Base-by-base conservation (phyloP, 2,888 invertebrate species). In the Agriotes lineatus region DNA sequence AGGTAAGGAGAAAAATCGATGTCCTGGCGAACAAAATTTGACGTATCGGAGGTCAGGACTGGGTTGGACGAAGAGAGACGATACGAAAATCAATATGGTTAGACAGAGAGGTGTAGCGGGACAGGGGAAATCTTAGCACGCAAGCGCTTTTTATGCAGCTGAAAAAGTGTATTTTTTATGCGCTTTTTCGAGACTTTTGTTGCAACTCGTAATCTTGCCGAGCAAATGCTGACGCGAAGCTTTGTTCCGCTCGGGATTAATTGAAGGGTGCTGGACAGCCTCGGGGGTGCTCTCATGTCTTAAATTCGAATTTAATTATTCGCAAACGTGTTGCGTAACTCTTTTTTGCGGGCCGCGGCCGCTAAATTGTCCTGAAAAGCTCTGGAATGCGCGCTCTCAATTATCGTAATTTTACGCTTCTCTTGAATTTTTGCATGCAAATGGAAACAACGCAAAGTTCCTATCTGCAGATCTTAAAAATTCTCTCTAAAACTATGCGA, bases 41-140 rank as follows among this genome's bases (percentile, higher is more conserved):
- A 79, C 79, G 81, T 82, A 79, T 79, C 81, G 81, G 79, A 82
- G 82, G 82, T 82, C 82, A 82, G 82, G 82, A 76, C 72, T 72
- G 62, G 61, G 72, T 59, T 70, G 59, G 54, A 69, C 58, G 63
- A 71, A 74, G 70, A 62, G 52, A 62, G 63, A 72, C 70, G 72
- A 74, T 74, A 75, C 71, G 75, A 79, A 80, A 81, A 81, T 82
- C 81, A 79, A 81, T 81, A 81, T 78, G 71, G 78, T 76, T 78
- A 80, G 80, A 78, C 79, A 73, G 76, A 74, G 78, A 73, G 76
- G 76, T 66, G 74, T 58, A 71, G 68, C 61, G 74, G 72, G 74
- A 71, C 50, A 58, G 60, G 66, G 65, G 66, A 67, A 62, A 67
- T 74, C 74, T 73, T 74, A 71, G 65, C 50, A 61, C 70, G 72